phyloP scores from a whole-genome alignment of 2,797 vertebrate genomes.

The Pseudochaenichthys georgianus region DNA sequence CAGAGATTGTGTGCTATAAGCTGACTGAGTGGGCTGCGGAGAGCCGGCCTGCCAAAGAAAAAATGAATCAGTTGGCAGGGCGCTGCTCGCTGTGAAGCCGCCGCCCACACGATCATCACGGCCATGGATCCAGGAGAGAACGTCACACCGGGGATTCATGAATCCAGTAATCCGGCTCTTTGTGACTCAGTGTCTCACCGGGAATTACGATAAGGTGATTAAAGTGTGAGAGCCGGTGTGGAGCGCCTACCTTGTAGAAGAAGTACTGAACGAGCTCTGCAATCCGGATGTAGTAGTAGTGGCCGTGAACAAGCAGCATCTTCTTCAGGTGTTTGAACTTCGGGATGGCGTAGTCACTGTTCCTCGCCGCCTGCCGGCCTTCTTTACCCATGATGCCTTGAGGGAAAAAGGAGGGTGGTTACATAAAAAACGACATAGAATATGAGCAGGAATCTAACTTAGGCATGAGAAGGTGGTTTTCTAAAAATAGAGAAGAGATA shows the following conservation, averaged over 20 bases:
- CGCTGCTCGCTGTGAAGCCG: slow-evolving; percentile 56
- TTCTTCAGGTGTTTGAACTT: slow-evolving; percentile 99
- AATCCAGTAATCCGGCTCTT: slow-evolving; percentile 67
- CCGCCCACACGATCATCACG: slow-evolving; percentile 68
- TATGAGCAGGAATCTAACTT: background rate
- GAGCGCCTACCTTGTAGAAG: slow-evolving; percentile 95
- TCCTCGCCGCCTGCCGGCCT: slow-evolving; percentile 96
- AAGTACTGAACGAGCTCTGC: slow-evolving; percentile 99
- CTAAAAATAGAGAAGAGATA: background rate
- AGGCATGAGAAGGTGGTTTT: background rate
- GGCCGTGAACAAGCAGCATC: slow-evolving; percentile 98
- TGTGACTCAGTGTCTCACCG: slow-evolving; percentile 54
- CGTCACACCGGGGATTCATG: slow-evolving; percentile 64
- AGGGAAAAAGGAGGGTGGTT: background rate
- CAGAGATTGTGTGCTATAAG: slow-evolving; percentile 62
- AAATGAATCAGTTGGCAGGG: slow-evolving; percentile 72
- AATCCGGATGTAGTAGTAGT: slow-evolving; percentile 97
- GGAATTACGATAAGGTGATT: slow-evolving; percentile 69
- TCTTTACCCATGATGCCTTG: slow-evolving; percentile 97
- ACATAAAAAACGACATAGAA: background rate
- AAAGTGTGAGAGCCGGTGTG: slow-evolving; percentile 43
- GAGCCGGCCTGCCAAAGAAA: slow-evolving; percentile 63
- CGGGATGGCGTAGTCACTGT: slow-evolving; percentile 98
- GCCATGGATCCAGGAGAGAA: slow-evolving; percentile 67
- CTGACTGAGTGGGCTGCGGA: slow-evolving; percentile 70